phyloP scores from a whole-genome alignment of 1,140 invertebrate genomes.

The Macrobrachium nipponense region DNA sequence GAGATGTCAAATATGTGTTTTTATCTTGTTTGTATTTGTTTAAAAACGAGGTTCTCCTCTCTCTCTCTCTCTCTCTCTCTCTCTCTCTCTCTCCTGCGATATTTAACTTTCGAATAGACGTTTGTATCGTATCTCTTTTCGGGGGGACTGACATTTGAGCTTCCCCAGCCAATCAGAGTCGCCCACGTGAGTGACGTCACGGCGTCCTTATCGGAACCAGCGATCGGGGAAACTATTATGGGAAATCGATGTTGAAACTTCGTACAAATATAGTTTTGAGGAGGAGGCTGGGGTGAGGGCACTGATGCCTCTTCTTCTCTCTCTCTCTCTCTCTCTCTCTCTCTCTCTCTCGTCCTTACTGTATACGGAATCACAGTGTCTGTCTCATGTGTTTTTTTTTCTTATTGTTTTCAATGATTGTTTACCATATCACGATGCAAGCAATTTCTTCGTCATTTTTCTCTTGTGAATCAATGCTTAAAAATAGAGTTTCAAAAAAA shows the following conservation, averaged over 20 bases:
- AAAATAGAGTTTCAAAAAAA: too few relatives aligned
- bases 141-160: neutral
- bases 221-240: too few relatives aligned
- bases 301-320: neutral
- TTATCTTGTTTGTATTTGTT: neutral
- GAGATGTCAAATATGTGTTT: neutral
- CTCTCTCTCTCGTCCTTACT: neutral
- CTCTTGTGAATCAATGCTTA: too few relatives aligned
- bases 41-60: too few relatives aligned
- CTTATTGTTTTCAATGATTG: neutral
- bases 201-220: too few relatives aligned
- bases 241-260: neutral
- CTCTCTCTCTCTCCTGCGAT: neutral
- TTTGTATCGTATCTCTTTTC: neutral
- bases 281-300: neutral
- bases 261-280: neutral
- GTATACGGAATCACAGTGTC: neutral
- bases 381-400: neutral
- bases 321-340: slow-evolving; percentile 10
- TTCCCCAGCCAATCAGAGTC: neutral
- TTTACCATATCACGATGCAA: too few relatives aligned
- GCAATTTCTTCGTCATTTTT: too few relatives aligned
- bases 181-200: neutral
- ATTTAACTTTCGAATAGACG: neutral
- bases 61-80: slow-evolving; percentile 14